Evolutionary conservation across 2,113 vertebrate genomes (phyloP), one percentile per base, ranked within the genome.

Genomic region (Bostrychus sinensis): DNA sequence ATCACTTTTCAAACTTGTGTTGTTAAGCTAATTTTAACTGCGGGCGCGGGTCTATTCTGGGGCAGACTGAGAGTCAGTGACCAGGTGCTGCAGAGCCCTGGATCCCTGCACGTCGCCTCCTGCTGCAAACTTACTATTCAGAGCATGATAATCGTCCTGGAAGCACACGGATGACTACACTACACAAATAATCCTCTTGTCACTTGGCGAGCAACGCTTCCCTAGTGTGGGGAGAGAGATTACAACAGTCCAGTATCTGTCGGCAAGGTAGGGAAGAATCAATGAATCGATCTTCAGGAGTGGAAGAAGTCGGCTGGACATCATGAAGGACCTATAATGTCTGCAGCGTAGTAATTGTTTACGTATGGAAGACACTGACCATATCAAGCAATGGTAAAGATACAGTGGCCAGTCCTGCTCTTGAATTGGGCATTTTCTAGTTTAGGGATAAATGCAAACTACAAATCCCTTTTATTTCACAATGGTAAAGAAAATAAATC

Each of bases 141-240:
- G 81, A 88, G 84, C 84, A 80, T 84, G 79, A 84, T 87, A 79
- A 84, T 89, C 74, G 82, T 64, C 82, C 80, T 73, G 32, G 28
- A 78, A 84, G 58, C 48, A 3, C 65, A 84, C 34, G 77, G 80
- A 75, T 75, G 78, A 42, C 60, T 65, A 5, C 43, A 70, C 66
- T 67, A 59, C 71, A 77, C 63, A 48, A 79, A 81, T 64, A 70
- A 77, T 53, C 70, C 55, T 48, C 38, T 25, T 48, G 73, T 75
- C 81, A 80, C 62, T 69, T 82, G 53, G 59, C 56, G 70, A 51
- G 19, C 62, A 56, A 66, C 67, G 65, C 68, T 63, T 41, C 26
- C 46, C 8, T 48, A 0, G 42, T 28, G 64, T 20, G 61, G 61
- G 75, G 53, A 16, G 69, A 82, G 57, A 71, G 66, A 81, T 86